A percentile compares a stretch with the other conserved stretches of the same genome.
Evolutionary conservation across 2,888 invertebrate species (phyloP).

Genomic region (Bellardia pandia): DNA sequence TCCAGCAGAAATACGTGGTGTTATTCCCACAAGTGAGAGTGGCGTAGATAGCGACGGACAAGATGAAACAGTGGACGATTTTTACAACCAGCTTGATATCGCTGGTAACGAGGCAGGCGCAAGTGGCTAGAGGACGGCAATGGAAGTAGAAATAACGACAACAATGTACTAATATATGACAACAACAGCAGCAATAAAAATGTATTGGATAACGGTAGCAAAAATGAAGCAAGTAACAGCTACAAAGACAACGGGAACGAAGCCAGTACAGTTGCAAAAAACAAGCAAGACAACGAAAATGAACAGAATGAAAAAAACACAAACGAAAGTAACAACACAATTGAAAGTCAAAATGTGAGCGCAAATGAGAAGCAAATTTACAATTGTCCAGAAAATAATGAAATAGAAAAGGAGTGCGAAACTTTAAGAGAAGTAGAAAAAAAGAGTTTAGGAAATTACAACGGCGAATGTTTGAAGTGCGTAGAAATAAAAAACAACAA

Average conservation of each 20-base stretch:
- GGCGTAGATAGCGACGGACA: constrained; percentile 3
- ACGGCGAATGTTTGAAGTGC: too few relatives aligned
- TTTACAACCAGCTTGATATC: background rate
- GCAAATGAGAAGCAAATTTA: constrained; percentile 14
- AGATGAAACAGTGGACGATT: constrained; percentile 9
- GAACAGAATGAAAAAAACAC: too few relatives aligned
- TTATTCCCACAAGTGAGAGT: background rate
- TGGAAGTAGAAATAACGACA: background rate
- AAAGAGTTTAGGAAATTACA: too few relatives aligned
- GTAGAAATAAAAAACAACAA: too few relatives aligned
- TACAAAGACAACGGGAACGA: background rate
- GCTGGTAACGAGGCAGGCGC: background rate
- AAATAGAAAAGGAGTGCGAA: too few relatives aligned
- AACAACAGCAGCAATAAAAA: background rate
- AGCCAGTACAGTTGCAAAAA: background rate
- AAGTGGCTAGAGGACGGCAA: background rate
- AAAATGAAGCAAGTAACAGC: background rate
- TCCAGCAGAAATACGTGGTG: background rate
- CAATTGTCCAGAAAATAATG: constrained; percentile 25
- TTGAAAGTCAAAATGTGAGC: constrained; percentile 7
- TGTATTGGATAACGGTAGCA: constrained; percentile 12
- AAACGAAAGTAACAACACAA: constrained; percentile 36
- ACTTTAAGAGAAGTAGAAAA: too few relatives aligned
- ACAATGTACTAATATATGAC: background rate
- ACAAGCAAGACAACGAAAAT: constrained; percentile 17